phyloP scores from a whole-genome alignment of 2,113 vertebrate species.

The Lipophrys pholis region DNA sequence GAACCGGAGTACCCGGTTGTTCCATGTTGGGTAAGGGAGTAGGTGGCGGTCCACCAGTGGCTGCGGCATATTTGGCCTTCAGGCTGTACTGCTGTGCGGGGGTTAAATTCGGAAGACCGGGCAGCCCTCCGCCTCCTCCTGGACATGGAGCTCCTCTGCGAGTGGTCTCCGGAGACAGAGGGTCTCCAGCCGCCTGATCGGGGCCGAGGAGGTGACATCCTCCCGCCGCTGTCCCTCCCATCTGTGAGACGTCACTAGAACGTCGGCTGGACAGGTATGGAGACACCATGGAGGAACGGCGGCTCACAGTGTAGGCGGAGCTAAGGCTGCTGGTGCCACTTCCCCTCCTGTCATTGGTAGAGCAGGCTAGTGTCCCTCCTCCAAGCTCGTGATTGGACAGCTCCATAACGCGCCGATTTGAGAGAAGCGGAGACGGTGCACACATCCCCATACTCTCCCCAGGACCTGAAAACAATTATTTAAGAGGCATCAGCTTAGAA shows the following conservation, averaged over 20 bases:
- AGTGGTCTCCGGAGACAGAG: conserved; percentile 81
- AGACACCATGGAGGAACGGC: conserved; percentile 91
- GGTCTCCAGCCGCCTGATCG: conserved; percentile 77
- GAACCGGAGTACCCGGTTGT: conserved; percentile 61
- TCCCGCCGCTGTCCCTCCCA: conserved; percentile 58
- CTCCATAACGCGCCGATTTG: conserved; percentile 86
- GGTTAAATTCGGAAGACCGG: conserved; percentile 87
- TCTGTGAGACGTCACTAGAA: conserved; percentile 85
- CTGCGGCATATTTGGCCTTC: conserved; percentile 92
- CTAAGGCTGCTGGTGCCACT: conserved; percentile 94
- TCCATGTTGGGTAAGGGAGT: conserved; percentile 88
- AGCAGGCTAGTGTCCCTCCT: conserved; percentile 61
- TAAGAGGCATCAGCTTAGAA: conserved; percentile 13
- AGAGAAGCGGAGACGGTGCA: conserved; percentile 76
- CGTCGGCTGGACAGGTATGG: conserved; percentile 88
- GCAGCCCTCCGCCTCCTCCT: conserved; percentile 76
- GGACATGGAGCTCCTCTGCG: conserved; percentile 79
- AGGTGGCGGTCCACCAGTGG: conserved; percentile 90
- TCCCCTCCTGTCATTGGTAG: conserved; percentile 86
- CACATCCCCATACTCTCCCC: conserved; percentile 84
- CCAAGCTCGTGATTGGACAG: conserved; percentile 81
- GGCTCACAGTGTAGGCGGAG: conserved; percentile 95
- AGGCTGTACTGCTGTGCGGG: conserved; percentile 93
- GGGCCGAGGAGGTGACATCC: conserved; percentile 69
- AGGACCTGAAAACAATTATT: conserved; percentile 64